A percentile compares a stretch with the other conserved stretches of the same genome.
Evolutionary conservation across 2,888 invertebrate genomes (phyloP).

Genomic region (Drosophila quinaria): DNA sequence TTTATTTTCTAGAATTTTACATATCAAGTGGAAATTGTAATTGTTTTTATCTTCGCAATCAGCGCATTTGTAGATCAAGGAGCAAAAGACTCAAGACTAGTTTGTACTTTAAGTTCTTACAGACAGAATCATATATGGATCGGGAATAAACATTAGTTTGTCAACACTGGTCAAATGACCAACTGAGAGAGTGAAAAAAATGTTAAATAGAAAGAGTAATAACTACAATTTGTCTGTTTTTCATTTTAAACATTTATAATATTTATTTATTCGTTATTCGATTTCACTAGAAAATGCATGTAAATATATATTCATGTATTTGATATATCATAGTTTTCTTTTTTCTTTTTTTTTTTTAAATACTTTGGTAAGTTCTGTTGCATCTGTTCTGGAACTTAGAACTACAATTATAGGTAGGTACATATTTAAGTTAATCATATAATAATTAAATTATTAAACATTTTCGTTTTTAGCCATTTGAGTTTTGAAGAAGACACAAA

Average conservation of each 20-base stretch:
- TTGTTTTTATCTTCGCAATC: conserved; percentile 19
- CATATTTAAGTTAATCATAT: conserved; percentile 34
- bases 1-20: conserved; percentile 22
- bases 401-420: conserved; percentile 31
- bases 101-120: conserved; percentile 18
- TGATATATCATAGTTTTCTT: conserved; percentile 47
- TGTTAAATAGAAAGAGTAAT: neutral
- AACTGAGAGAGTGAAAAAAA: conserved; percentile 1
- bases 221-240: neutral
- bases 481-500: conserved; percentile 69
- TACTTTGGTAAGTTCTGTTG: conserved; percentile 78
- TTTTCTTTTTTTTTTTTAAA: conserved; percentile 41
- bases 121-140: neutral
- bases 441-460: conserved; percentile 59
- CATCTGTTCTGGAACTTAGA: conserved; percentile 46
- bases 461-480: conserved; percentile 30
- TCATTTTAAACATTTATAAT: conserved; percentile 55
- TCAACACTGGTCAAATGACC: conserved; percentile 5
- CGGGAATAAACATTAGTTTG: conserved; percentile 5
- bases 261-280: conserved; percentile 57
- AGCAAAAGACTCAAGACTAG: neutral
- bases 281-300: conserved; percentile 82
- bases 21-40: conserved; percentile 10
- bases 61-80: conserved; percentile 6
- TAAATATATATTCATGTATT: conserved; percentile 77